Conservation (phyloP, 2,113 vertebrate species). For the Myotis brandtii region DNA sequence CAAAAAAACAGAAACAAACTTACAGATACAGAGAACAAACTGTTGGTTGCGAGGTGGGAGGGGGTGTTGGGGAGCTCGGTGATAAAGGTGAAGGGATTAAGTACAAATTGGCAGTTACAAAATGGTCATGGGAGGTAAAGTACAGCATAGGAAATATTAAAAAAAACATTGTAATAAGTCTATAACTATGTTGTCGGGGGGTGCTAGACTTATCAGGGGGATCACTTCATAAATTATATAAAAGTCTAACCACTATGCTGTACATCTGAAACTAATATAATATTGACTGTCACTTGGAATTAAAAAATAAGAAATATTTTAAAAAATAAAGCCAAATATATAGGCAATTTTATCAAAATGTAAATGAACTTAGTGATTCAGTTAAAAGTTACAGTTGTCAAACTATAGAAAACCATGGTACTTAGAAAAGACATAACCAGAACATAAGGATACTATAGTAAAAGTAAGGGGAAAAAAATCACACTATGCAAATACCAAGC, state of each 20-base stretch:
- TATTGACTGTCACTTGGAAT: background rate
- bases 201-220: background rate
- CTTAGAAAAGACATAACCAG: background rate
- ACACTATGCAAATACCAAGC: background rate
- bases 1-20: background rate
- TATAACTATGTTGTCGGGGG: background rate
- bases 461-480: background rate
- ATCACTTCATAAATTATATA: background rate
- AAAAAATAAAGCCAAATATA: background rate
- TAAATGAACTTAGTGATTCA: background rate
- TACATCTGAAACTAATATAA: background rate
- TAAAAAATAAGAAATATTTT: background rate
- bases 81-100: background rate
- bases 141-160: background rate
- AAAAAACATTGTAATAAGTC: background rate
- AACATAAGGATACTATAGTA: background rate
- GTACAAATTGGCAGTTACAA: background rate
- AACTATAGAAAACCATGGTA: background rate
- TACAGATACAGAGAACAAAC: background rate
- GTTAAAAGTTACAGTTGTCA: background rate
- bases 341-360: conserved; percentile 5
- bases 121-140: background rate
- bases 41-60: background rate
- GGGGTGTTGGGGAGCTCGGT: background rate
- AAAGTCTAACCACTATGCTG: background rate